These are phyloP conservation scores for Diprion similis DNA, from an alignment of 1,140 invertebrate genomes.

Conservation along the genomic window DNA sequence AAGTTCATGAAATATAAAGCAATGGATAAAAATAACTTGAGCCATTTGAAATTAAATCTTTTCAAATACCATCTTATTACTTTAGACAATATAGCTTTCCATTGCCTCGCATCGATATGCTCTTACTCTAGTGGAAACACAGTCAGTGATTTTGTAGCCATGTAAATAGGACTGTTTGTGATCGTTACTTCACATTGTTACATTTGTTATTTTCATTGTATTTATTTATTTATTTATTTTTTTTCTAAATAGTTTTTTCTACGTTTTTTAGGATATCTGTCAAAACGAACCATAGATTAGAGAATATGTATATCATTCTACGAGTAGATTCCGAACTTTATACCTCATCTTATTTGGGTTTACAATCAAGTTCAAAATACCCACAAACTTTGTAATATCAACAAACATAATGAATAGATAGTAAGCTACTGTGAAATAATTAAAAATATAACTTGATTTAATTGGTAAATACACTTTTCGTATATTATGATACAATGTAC, in stretches of 20 bases:
- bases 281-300: neutral
- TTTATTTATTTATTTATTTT: neutral
- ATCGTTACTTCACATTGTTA: constrained; percentile 3
- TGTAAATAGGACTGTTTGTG: constrained; percentile 7
- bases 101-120: neutral
- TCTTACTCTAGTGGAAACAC: neutral
- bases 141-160: constrained; percentile 7
- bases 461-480: no score
- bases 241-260: neutral
- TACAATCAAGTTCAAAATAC: neutral
- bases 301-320: neutral
- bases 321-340: neutral
- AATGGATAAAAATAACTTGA: neutral
- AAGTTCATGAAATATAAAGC: neutral
- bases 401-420: neutral
- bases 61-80: no score
- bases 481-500: no score
- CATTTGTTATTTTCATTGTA: neutral
- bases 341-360: neutral
- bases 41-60: no score
- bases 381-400: neutral
- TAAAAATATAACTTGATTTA: no score
- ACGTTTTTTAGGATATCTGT: neutral
- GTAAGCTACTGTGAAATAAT: neutral
- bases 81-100: no score